These are phyloP conservation scores for Lasioglossum villosulum DNA, from an alignment of 2,888 invertebrate species.

Conservation along the genomic window DNA sequence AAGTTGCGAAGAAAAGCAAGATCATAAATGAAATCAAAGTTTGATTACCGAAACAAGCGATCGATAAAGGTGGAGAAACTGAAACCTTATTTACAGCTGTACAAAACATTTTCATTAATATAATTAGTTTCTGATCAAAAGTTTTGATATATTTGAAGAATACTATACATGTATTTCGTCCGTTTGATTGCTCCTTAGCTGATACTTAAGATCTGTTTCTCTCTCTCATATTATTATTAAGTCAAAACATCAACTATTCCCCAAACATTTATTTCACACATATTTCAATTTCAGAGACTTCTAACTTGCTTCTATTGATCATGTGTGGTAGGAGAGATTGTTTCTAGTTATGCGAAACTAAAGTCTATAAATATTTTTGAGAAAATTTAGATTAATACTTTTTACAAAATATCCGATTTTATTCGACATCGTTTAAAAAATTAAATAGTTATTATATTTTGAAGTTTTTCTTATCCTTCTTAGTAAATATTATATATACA, in stretches of 20 bases:
- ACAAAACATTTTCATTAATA: neutral
- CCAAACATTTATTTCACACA: neutral
- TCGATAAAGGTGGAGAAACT: neutral
- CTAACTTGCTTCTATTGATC: constrained; percentile 16
- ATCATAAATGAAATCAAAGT: neutral
- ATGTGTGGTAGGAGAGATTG: neutral
- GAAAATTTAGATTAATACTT: constrained; percentile 1
- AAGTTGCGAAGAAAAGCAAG: neutral
- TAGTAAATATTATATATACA: neutral
- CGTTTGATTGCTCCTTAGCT: constrained; percentile 4
- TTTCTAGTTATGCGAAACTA: constrained; percentile 6
- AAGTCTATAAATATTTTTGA: constrained; percentile 3
- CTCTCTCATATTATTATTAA: constrained; percentile 3
- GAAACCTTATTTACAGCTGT: constrained; percentile 1
- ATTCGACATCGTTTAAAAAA: neutral
- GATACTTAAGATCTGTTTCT: neutral
- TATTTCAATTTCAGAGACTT: constrained; percentile 13
- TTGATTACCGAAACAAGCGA: neutral
- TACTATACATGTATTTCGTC: constrained; percentile 10
- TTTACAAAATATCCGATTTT: neutral
- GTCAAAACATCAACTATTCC: constrained; percentile 1
- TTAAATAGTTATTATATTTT: neutral
- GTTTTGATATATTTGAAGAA: constrained; percentile 6
- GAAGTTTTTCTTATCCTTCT: neutral
- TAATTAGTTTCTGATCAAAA: neutral